These are phyloP conservation scores for Micromesistius poutassou DNA, from an alignment of 2,797 vertebrate genomes.

Conservation along the genomic window DNA sequence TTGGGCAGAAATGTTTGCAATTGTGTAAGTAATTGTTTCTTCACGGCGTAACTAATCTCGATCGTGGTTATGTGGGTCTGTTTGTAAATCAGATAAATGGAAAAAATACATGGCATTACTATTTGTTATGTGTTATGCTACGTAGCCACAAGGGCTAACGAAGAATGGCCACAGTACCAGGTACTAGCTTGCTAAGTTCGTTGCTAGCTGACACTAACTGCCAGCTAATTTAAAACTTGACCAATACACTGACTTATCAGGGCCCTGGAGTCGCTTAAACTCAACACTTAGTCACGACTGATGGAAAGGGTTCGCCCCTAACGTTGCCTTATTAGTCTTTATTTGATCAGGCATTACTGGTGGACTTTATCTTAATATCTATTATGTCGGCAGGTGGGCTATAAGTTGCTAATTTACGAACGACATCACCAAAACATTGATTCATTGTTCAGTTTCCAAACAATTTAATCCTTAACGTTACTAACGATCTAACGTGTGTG, in stretches of 20 bases:
- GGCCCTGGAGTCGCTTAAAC: neutral
- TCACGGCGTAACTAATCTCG: neutral
- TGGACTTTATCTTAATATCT: neutral
- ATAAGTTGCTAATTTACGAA: neutral
- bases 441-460: neutral
- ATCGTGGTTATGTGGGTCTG: neutral
- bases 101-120: neutral
- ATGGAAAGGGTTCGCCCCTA: neutral
- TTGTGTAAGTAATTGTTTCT: constrained; percentile 1
- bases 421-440: neutral
- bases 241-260: neutral
- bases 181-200: constrained; percentile 37
- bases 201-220: constrained; percentile 19
- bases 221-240: constrained; percentile 19
- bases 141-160: constrained; percentile 11
- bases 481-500: neutral
- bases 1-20: neutral
- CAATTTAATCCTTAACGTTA: neutral
- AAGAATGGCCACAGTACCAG: constrained; percentile 1
- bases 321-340: neutral
- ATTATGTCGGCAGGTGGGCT: neutral
- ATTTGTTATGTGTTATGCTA: neutral
- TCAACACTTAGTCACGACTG: neutral
- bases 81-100: neutral
- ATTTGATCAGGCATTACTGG: neutral